phyloP scores from a whole-genome alignment of 2,797 vertebrate genomes.

The Acestrorhynchus altus region DNA sequence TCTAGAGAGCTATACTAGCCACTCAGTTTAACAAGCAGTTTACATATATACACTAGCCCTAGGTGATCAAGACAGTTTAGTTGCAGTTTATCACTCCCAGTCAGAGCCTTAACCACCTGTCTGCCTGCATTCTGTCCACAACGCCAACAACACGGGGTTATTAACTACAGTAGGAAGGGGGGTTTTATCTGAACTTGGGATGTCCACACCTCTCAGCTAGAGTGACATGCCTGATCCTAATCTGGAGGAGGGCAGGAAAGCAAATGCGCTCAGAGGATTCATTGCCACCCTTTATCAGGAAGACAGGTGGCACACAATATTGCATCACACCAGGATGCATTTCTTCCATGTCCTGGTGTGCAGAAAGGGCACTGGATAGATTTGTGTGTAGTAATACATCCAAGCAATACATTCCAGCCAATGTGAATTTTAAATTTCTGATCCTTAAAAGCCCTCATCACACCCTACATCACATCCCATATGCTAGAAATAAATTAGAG shows the following conservation, averaged over 20 bases:
- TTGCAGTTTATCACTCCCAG: constrained; percentile 30
- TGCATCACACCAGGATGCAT: background rate
- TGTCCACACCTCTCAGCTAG: background rate
- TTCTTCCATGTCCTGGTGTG: too few relatives aligned
- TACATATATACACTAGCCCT: background rate
- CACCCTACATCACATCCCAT: background rate
- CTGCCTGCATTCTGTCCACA: background rate
- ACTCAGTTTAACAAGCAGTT: too few relatives aligned
- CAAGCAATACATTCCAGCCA: background rate
- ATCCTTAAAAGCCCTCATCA: background rate
- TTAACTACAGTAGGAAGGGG: background rate
- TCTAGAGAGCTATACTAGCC: too few relatives aligned
- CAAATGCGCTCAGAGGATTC: background rate
- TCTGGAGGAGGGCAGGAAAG: background rate
- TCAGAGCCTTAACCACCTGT: constrained; percentile 25
- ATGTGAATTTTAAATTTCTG: background rate
- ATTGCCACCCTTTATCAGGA: background rate
- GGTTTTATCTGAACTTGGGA: constrained; percentile 15
- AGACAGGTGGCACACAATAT: constrained; percentile 9
- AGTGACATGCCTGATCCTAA: constrained; percentile 9
- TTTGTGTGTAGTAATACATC: background rate
- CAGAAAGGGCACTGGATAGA: background rate
- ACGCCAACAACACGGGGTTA: constrained; percentile 7
- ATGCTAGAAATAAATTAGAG: background rate
- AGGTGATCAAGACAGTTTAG: constrained; percentile 5